phyloP scores from a whole-genome alignment of 2,797 vertebrate genomes.

The Taenioides sp. region DNA sequence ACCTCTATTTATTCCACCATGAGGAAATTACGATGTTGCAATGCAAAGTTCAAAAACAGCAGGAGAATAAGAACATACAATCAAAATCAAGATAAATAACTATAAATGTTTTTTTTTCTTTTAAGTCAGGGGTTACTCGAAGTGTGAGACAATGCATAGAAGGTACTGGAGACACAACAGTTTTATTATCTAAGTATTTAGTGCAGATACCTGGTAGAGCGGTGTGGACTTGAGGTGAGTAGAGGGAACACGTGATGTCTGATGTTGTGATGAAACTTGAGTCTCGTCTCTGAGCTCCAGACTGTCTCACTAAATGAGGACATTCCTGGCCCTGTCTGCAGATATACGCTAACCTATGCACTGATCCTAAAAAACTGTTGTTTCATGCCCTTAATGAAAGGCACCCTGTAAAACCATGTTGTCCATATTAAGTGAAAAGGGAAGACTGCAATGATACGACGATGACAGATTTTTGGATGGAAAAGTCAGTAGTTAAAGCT shows the following conservation, averaged over 20 bases:
- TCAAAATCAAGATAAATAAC: no score
- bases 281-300: conserved; percentile 27
- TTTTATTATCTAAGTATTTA: background rate
- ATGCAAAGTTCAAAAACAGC: no score
- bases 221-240: conserved; percentile 3
- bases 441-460: conserved; percentile 2
- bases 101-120: no score
- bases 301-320: conserved; percentile 26
- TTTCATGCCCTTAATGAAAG: conserved; percentile 39
- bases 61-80: no score
- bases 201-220: background rate
- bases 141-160: background rate
- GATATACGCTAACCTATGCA: conserved; percentile 25
- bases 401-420: background rate
- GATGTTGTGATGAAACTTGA: conserved; percentile 41
- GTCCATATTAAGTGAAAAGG: conserved; percentile 1
- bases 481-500: conserved; percentile 7
- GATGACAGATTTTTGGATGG: conserved; percentile 1
- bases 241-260: conserved; percentile 9
- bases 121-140: background rate
- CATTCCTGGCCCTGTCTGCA: conserved; percentile 30
- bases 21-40: no score
- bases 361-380: conserved; percentile 28
- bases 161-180: background rate
- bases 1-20: background rate